These are phyloP conservation scores for Rhopalosiphum maidis DNA, from an alignment of 1,140 invertebrate genomes.

Conservation along the genomic window DNA sequence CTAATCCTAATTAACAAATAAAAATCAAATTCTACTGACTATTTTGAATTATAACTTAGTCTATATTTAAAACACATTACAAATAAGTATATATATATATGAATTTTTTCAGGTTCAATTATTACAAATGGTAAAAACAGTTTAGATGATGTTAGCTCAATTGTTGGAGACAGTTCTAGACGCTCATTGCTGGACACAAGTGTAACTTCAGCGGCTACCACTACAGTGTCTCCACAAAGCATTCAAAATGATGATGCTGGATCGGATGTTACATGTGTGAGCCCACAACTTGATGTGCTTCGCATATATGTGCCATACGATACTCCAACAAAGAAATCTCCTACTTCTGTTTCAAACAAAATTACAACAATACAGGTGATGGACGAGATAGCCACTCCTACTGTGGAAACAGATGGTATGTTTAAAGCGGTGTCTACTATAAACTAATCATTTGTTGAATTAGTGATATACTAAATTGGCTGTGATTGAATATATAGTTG, in stretches of 20 bases:
- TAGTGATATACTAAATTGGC: conserved; percentile 37
- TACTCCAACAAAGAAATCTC: conserved; percentile 61
- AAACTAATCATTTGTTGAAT: conserved; percentile 15
- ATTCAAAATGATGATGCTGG: conserved; percentile 70
- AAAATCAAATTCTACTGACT: neutral
- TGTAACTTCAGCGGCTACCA: conserved; percentile 79
- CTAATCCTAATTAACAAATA: neutral
- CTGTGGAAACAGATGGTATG: conserved; percentile 17
- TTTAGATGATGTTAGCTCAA: conserved; percentile 72
- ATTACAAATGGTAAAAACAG: conserved; percentile 74
- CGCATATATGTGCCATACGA: conserved; percentile 79
- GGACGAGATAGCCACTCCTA: conserved; percentile 41
- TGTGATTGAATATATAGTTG: conserved; percentile 49
- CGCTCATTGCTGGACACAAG: conserved; percentile 82
- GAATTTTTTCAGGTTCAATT: conserved; percentile 67
- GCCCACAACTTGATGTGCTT: conserved; percentile 73
- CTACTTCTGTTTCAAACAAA: conserved; percentile 53
- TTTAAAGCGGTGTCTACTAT: conserved; percentile 42
- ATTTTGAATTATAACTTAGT: neutral
- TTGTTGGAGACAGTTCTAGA: conserved; percentile 71
- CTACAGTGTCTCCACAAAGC: conserved; percentile 75
- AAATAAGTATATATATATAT: neutral
- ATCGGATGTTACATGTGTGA: conserved; percentile 67
- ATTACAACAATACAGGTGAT: conserved; percentile 57
- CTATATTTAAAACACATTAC: conserved; percentile 11